These are phyloP conservation scores for Halichoeres trimaculatus DNA, from an alignment of 2,113 vertebrate species.

Conservation along the genomic window DNA sequence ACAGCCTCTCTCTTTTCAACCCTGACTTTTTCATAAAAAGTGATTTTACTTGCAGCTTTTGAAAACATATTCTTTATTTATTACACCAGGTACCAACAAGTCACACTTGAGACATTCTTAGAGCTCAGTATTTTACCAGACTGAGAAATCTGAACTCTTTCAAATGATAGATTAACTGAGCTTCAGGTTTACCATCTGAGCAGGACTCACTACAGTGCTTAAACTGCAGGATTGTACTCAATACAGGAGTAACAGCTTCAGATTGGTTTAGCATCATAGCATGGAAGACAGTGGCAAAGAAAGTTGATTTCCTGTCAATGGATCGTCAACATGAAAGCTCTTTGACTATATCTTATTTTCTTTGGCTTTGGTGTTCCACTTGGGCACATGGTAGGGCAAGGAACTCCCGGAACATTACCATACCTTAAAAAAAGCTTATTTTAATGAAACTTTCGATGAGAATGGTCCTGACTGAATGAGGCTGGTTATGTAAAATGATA, in stretches of 20 bases:
- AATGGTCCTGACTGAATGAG: neutral
- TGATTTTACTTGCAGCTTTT: neutral
- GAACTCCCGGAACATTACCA: too few species aligned
- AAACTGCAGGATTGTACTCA: neutral
- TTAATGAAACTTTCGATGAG: neutral
- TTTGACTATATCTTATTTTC: neutral
- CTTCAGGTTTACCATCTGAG: neutral
- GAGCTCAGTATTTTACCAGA: neutral
- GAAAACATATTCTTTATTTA: neutral
- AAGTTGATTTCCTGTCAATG: neutral
- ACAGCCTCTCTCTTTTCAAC: neutral
- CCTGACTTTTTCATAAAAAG: neutral
- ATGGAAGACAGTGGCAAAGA: neutral
- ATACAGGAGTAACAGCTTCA: neutral
- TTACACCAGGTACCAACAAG: neutral
- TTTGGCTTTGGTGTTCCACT: too few species aligned
- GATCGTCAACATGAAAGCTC: neutral
- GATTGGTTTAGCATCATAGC: conserved; percentile 1
- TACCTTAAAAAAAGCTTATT: too few species aligned
- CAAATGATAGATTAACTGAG: neutral
- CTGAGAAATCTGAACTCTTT: neutral
- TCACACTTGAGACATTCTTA: neutral
- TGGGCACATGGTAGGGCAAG: too few species aligned
- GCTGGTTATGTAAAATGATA: neutral
- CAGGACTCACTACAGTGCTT: neutral